Percentiles rank a stretch among this genome's conserved stretches.
Evolutionary conservation across 1,140 invertebrate species (phyloP).

Genomic region (Danaus melanippus): DNA sequence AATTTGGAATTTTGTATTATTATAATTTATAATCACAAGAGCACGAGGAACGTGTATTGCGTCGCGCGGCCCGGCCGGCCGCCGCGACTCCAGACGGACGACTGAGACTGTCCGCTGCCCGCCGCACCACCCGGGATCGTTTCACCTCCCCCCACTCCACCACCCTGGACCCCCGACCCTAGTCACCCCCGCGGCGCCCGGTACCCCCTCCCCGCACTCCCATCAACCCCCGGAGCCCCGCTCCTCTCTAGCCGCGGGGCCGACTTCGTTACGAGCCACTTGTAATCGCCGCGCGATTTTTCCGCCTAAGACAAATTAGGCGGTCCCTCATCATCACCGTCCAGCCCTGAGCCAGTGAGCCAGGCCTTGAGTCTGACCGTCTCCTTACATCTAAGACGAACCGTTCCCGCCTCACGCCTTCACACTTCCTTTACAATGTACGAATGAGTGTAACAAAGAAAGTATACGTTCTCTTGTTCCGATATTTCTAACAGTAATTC

Average conservation of each 20-base stretch:
- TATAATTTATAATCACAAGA: constrained; percentile 69
- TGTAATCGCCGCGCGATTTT: constrained; percentile 70
- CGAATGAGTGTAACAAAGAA: no score
- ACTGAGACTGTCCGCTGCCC: constrained; percentile 52
- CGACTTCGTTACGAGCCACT: constrained; percentile 70
- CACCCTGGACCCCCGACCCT: constrained; percentile 23
- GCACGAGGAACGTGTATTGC: constrained; percentile 69
- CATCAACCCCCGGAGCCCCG: constrained; percentile 22
- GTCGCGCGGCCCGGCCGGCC: constrained; percentile 65
- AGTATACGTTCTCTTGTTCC: no score
- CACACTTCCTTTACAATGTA: constrained; percentile 17
- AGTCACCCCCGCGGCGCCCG: constrained; percentile 32
- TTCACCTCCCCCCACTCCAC: constrained; percentile 15
- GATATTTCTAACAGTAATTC: no score
- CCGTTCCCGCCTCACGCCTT: constrained; percentile 31
- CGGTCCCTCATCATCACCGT: constrained; percentile 45
- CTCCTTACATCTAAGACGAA: constrained; percentile 50
- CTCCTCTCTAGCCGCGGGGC: constrained; percentile 34
- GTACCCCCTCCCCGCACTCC: constrained; percentile 18
- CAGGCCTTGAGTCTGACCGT: constrained; percentile 44
- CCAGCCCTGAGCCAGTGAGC: constrained; percentile 16
- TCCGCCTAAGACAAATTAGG: constrained; percentile 71
- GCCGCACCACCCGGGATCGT: constrained; percentile 32
- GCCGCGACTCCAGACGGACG: constrained; percentile 67
- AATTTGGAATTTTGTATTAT: constrained; percentile 59